Evolutionary conservation across 1,140 invertebrate genomes (phyloP), one percentile per base, ranked within the genome.

Genomic region (Formica exsecta): DNA sequence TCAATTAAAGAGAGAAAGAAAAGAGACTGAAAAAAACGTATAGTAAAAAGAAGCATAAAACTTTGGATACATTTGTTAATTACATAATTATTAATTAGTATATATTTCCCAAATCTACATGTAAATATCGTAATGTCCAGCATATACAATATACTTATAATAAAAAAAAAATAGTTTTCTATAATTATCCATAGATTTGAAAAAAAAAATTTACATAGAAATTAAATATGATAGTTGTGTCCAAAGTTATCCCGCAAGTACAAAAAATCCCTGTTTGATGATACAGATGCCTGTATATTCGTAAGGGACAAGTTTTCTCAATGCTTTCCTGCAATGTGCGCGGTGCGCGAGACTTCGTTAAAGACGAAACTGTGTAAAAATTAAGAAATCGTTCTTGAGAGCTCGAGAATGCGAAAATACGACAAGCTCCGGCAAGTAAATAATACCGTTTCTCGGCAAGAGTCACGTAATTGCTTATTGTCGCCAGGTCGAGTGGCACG

Each of bases 391-490:
- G 25, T 66, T 25, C 36, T 41, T 44, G 44, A 41, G 74, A 51
- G 77, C 68, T 74, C 22, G 71, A 41, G 32, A 73, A 59, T 11
- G 51, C 66, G 51, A 73, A 83, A 73, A 54, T 38, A 57, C 66
- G 66, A 22, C 71, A 54, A 76, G 71, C 48, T 19, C 73, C 81
- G 44, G 70, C 54, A 68, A 86, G 62, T 75, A 77, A 89, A 86
- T 86, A 89, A 89, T 59, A 57, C 36, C 65, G 51, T n/a, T 51
- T 19, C 61, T 71, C 64, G 64, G 64, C 64, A 44, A 32, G 84
- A 77, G 76, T 83, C 65, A 65, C 76, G 83, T 89, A 89, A 89
- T 89, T 89, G 87, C 84, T 77, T 83, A 89, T 89, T 86, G 84
- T 86, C 84, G 70, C n/a, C 70, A 57, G 41, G 79, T 57, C 74